Evolutionary conservation across 92 coral and sea anemone species (phyloP).

Genomic region (Umimayanthus kanabou): DNA sequence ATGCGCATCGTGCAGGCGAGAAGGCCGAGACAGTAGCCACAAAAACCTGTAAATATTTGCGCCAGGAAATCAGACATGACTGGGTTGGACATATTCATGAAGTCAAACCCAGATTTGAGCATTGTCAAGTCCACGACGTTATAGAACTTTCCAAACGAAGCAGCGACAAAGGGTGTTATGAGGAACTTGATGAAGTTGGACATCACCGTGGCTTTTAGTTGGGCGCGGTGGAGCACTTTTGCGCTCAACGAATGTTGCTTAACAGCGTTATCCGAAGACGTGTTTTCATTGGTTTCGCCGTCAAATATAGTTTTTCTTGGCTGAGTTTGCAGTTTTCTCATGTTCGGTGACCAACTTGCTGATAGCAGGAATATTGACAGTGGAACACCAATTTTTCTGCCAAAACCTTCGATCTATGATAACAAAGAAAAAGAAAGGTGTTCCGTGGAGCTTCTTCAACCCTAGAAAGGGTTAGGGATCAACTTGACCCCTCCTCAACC

Average conservation of each 20-base stretch:
- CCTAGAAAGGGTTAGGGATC: no score
- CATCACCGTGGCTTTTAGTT: conserved; percentile 48
- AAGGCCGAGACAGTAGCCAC: conserved; percentile 58
- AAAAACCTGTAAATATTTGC: conserved; percentile 53
- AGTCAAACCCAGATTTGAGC: conserved; percentile 52
- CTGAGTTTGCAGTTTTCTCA: conserved; percentile 57
- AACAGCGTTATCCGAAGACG: background rate
- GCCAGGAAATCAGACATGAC: conserved; percentile 46
- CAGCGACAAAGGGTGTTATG: conserved; percentile 52
- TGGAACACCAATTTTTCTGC: conserved; percentile 42
- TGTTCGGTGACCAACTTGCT: conserved; percentile 59
- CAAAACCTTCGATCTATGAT: conserved; percentile 15
- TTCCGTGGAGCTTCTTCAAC: no score
- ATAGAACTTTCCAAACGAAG: conserved; percentile 28
- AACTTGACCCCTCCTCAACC: no score
- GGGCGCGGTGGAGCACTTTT: conserved; percentile 30
- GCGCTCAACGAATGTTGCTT: background rate
- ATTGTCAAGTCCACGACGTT: conserved; percentile 25
- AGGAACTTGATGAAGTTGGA: conserved; percentile 48
- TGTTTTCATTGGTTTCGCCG: conserved; percentile 3
- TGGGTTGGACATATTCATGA: conserved; percentile 49
- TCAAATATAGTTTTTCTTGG: conserved; percentile 16
- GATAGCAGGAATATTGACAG: conserved; percentile 48
- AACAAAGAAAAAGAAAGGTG: background rate
- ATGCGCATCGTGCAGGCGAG: conserved; percentile 60